phyloP scores from a whole-genome alignment of 2,113 vertebrate genomes.

The Colossoma macropomum region DNA sequence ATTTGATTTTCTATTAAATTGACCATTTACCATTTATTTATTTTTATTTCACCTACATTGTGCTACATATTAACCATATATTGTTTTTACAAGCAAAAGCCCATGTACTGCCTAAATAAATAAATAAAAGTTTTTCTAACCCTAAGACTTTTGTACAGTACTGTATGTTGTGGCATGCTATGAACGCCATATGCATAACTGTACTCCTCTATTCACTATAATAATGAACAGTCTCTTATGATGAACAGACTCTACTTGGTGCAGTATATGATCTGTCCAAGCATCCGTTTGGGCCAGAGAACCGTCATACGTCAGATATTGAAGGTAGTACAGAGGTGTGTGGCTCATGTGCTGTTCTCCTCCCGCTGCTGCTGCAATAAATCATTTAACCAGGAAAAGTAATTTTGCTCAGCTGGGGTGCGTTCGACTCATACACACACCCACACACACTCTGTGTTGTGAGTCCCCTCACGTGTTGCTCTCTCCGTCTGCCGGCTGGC shows the following conservation, averaged over 20 bases:
- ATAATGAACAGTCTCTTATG: neutral
- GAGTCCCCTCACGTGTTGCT: slow-evolving; percentile 42
- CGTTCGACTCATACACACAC: slow-evolving; percentile 19
- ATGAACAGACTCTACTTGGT: neutral
- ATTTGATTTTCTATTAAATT: too few relatives aligned
- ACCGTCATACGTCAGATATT: slow-evolving; percentile 17
- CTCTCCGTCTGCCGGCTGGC: slow-evolving; percentile 24
- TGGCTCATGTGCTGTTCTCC: slow-evolving; percentile 33
- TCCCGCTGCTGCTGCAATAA: slow-evolving; percentile 38
- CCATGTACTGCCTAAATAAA: too few relatives aligned
- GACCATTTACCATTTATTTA: too few relatives aligned
- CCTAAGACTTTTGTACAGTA: neutral
- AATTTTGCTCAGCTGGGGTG: slow-evolving; percentile 38
- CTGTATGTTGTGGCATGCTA: neutral
- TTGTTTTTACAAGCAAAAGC: too few relatives aligned
- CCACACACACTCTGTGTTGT: slow-evolving; percentile 27
- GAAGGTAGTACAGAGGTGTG: slow-evolving; percentile 41
- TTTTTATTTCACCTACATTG: too few relatives aligned
- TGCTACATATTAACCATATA: too few relatives aligned
- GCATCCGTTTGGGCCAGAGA: neutral
- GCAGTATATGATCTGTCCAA: neutral
- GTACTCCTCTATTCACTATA: neutral
- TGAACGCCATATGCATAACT: neutral
- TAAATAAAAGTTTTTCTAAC: too few relatives aligned
- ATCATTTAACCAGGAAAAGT: slow-evolving; percentile 40